Conservation (phyloP, 2,113 vertebrate genomes). For the Lanius ludovicianus region DNA sequence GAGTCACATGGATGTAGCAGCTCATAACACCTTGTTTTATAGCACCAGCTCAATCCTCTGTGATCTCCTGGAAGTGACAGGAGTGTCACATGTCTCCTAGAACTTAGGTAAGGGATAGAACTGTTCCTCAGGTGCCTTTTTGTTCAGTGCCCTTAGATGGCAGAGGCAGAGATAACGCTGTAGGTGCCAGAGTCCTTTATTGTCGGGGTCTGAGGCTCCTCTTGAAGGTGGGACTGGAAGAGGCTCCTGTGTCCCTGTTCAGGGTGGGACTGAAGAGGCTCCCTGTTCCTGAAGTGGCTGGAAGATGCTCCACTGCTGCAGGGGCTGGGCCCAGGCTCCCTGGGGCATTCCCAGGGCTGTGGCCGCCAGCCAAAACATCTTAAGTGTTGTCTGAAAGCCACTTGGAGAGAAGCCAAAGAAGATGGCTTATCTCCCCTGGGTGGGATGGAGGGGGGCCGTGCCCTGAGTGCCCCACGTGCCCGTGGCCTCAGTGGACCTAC, state of each 20-base stretch:
- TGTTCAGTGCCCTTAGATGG: background rate
- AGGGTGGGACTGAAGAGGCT: accelerated
- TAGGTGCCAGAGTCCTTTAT: background rate
- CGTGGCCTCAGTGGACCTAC: background rate
- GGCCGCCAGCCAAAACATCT: background rate
- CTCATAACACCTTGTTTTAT: background rate
- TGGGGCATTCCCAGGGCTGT: background rate
- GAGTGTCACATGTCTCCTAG: accelerated
- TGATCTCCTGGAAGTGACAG: background rate
- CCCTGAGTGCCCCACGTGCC: background rate
- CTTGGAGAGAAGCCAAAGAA: background rate
- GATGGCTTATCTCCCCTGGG: background rate
- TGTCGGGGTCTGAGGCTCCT: background rate
- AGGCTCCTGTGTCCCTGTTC: background rate
- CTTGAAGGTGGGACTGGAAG: background rate
- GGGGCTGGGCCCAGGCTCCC: background rate
- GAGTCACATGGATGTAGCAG: background rate
- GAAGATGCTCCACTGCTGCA: background rate
- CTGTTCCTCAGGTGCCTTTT: background rate
- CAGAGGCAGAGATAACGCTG: accelerated
- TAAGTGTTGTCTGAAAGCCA: background rate
- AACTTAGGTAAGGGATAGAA: background rate
- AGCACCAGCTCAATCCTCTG: background rate
- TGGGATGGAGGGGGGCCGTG: background rate
- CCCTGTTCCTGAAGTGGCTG: background rate